phyloP scores from a whole-genome alignment of 2,888 invertebrate species.

The Ctena decussata region DNA sequence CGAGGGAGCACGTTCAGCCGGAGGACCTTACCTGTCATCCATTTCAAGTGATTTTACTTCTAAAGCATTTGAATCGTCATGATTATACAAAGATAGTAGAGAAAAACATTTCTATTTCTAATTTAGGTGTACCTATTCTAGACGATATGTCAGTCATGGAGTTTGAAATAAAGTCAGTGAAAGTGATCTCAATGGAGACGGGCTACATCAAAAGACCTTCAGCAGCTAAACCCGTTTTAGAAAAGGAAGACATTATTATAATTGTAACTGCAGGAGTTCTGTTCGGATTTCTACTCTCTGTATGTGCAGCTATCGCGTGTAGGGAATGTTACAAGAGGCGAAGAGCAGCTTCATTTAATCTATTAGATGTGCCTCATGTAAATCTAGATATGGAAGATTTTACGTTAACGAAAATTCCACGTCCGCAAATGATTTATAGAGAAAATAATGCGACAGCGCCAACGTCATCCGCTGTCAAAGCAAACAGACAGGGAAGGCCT shows the following conservation, averaged over 20 bases:
- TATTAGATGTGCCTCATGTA: conserved; percentile 73
- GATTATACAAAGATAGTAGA: conserved; percentile 3
- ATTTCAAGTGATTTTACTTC: conserved; percentile 40
- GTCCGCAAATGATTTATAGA: conserved; percentile 70
- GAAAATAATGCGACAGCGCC: conserved; percentile 55
- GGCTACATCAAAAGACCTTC: conserved; percentile 31
- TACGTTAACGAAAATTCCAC: conserved; percentile 76
- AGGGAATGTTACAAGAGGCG: conserved; percentile 74
- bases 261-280: conserved; percentile 75
- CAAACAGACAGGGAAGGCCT: neutral
- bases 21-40: conserved; percentile 61
- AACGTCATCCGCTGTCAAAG: neutral
- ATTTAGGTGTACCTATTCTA: conserved; percentile 55
- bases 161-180: conserved; percentile 36
- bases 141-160: conserved; percentile 49
- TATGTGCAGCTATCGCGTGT: conserved; percentile 68
- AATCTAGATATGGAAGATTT: conserved; percentile 76
- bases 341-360: conserved; percentile 74
- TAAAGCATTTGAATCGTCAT: neutral
- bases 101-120: neutral
- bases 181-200: conserved; percentile 36
- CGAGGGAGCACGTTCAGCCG: conserved; percentile 41
- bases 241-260: conserved; percentile 74
- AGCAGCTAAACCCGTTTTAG: conserved; percentile 40
- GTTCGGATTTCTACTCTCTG: conserved; percentile 69